phyloP scores from a whole-genome alignment of 2,113 vertebrate species.

The Pterophyllum scalare region DNA sequence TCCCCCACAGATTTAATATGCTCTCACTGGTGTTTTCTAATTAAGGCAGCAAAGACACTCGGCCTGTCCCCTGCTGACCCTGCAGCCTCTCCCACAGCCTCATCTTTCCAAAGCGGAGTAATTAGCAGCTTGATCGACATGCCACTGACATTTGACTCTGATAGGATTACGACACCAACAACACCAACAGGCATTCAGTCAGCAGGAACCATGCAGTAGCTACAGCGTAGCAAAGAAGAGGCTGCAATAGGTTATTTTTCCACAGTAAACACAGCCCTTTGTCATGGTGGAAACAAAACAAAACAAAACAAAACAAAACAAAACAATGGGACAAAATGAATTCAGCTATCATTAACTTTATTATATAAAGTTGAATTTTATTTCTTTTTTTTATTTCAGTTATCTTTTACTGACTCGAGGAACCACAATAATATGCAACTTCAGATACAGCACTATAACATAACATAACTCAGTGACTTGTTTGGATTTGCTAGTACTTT shows the following conservation, averaged over 20 bases:
- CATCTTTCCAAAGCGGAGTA: slow-evolving; percentile 53
- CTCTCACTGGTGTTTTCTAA: slow-evolving; percentile 55
- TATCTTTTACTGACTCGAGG: not conserved
- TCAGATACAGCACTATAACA: not conserved
- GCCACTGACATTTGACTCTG: slow-evolving; percentile 62
- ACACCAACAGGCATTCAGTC: slow-evolving; percentile 4
- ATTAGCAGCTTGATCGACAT: slow-evolving; percentile 56
- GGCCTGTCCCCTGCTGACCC: slow-evolving; percentile 37
- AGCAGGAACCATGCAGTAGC: not conserved
- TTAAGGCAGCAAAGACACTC: slow-evolving; percentile 41
- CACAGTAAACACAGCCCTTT: not conserved
- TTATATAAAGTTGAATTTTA: no score
- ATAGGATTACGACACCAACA: slow-evolving; percentile 48
- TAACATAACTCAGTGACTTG: not conserved
- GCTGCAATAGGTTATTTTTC: not conserved
- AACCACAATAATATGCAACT: not conserved
- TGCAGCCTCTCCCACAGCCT: slow-evolving; percentile 24
- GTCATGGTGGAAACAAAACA: not conserved
- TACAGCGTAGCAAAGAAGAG: not conserved
- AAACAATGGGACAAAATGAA: not conserved
- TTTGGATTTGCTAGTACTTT: not conserved
- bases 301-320: not conserved
- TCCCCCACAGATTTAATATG: slow-evolving; percentile 43
- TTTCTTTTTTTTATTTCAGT: no score
- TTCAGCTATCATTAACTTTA: not conserved